Base-by-base conservation (phyloP, 2,888 invertebrate species). In the Phrixothrix hirtus region DNA sequence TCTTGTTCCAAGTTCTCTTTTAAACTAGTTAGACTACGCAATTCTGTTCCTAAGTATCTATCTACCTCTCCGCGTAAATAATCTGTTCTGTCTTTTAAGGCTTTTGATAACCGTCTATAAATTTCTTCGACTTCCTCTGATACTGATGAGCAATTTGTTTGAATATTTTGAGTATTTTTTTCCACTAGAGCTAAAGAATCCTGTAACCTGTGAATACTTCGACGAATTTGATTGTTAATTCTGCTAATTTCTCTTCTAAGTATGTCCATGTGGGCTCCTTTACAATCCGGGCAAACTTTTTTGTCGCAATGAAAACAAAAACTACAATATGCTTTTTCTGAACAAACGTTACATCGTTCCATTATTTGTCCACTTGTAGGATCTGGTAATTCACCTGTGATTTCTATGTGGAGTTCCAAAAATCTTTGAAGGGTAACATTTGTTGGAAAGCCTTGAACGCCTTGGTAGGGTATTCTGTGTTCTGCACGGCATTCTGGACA, bases 401-500 rank as follows among this genome's bases (percentile, higher is more conserved):
- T 94, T 77, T 93, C 90, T 73, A 92, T 90, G 73, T 95, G 95
- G 51, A 97, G 82, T 73, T 96, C 96, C 68, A 97, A 81, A 77
- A 97, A 97, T 66, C 95, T 83, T 76, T 94, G 92, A 37, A 97
- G 82, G 52, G 96, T 97, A 27, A 96, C 94, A 78, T 97, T 97
- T 72, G 94, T 95, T 42, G 96, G 96, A 75, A 93, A 96, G 56
- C 92, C 92, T 72, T 92, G 90, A 2, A 93, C 89, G 31, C 96
- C 96, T 78, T 92, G 92, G 77, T 94, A 94, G 32, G 96, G 95
- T 70, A 96, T 94, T 64, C 95, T 85, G 79, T 96, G 96, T 78
- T 96, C 96, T 51, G 95, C 94, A 57, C 96, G 87, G 76, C 97
- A 97, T 85, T 97, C 96, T 72, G 97, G 97, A 81, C 97, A 97